phyloP scores from a whole-genome alignment of 2,113 vertebrate species.

The Sterrhoptilus dennistouni region DNA sequence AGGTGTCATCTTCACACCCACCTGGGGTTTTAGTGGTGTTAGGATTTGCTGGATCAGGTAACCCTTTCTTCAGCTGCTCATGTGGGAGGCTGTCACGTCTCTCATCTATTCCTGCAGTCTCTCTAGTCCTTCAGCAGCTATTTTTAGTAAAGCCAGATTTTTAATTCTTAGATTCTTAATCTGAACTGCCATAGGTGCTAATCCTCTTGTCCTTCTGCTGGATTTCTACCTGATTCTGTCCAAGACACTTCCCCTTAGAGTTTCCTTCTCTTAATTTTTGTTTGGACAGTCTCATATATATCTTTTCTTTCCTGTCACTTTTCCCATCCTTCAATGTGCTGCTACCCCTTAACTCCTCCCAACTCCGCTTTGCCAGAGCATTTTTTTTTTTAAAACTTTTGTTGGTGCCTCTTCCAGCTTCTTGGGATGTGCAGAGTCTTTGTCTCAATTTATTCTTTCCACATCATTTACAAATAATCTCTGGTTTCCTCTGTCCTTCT shows the following conservation, averaged over 20 bases:
- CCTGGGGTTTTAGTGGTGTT: not conserved
- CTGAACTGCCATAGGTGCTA: not conserved
- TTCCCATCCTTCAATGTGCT: not conserved
- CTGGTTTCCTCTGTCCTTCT: not conserved
- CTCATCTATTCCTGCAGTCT: not conserved
- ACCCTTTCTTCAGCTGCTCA: not conserved
- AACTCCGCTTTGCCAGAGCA: not conserved
- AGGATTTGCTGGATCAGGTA: not conserved
- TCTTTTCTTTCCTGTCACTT: not conserved
- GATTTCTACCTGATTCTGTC: not conserved
- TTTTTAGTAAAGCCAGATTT: not conserved
- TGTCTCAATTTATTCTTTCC: not conserved
- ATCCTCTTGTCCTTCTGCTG: not conserved
- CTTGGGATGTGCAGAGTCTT: not conserved
- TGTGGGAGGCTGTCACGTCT: not conserved
- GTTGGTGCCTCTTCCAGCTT: not conserved
- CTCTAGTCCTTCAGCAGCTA: not conserved
- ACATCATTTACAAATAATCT: not conserved
- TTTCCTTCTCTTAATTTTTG: not conserved
- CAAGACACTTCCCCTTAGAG: not conserved
- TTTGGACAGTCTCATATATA: not conserved
- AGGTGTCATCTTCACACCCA: not conserved
- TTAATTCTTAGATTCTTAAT: not conserved
- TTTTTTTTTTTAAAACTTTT: not conserved
- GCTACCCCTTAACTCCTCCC: not conserved